These are phyloP conservation scores for Hesperia comma DNA, from an alignment of 2,888 invertebrate genomes.

Conservation along the genomic window DNA sequence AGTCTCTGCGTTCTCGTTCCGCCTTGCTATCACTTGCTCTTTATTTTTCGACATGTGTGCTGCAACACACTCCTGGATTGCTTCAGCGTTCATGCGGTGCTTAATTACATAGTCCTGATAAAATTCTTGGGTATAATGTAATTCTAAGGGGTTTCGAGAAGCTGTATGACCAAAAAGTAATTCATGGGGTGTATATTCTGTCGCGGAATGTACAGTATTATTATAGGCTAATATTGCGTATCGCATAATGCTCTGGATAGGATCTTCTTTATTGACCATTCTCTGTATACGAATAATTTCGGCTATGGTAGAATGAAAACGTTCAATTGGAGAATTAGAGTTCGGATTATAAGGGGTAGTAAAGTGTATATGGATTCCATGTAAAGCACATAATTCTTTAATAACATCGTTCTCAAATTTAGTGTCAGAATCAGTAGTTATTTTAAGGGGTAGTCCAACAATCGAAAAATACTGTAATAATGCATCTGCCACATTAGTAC, in stretches of 20 bases:
- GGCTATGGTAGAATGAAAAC: slow-evolving; percentile 39
- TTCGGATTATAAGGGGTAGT: slow-evolving; percentile 40
- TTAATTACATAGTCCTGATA: slow-evolving; percentile 88
- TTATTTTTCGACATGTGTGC: slow-evolving; percentile 39
- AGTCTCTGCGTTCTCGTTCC: slow-evolving; percentile 39
- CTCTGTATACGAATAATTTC: slow-evolving; percentile 42
- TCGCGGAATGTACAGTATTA: slow-evolving; percentile 47
- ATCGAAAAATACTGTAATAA: slow-evolving; percentile 42
- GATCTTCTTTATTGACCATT: slow-evolving; percentile 44
- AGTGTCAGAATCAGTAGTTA: slow-evolving; percentile 47
- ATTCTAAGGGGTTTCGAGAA: slow-evolving; percentile 48
- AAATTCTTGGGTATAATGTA: slow-evolving; percentile 61
- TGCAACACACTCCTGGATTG: slow-evolving; percentile 40
- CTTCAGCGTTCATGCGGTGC: slow-evolving; percentile 67
- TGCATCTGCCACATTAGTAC: slow-evolving; percentile 44
- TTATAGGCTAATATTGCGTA: slow-evolving; percentile 49
- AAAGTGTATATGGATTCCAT: slow-evolving; percentile 39
- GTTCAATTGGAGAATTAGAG: slow-evolving; percentile 41
- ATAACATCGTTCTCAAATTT: slow-evolving; percentile 49
- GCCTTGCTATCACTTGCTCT: slow-evolving; percentile 39
- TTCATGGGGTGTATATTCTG: slow-evolving; percentile 48
- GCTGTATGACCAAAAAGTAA: slow-evolving; percentile 49
- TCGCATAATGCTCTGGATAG: slow-evolving; percentile 45
- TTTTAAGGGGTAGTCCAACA: slow-evolving; percentile 44
- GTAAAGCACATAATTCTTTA: slow-evolving; percentile 40